Percentiles rank a stretch among this genome's conserved stretches.
These are phyloP conservation scores for Drosophila busckii DNA, from an alignment of 1,140 invertebrate species.

Conservation along the genomic window DNA sequence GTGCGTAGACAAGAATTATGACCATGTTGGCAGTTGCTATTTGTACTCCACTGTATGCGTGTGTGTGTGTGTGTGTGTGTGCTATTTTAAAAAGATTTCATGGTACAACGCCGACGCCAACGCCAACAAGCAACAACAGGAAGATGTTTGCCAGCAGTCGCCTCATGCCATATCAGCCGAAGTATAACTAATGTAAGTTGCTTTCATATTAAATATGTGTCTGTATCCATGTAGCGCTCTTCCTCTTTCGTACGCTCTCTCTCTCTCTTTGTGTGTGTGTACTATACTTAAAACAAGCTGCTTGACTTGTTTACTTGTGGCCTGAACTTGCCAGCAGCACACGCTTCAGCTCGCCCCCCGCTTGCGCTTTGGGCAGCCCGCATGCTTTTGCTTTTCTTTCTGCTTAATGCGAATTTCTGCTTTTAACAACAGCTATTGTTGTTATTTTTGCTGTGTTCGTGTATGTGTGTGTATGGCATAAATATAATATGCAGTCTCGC, in stretches of 20 bases:
- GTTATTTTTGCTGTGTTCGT: constrained; percentile 13
- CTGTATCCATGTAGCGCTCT: neutral
- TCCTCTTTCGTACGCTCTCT: no score
- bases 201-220: constrained; percentile 3
- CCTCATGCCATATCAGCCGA: constrained; percentile 11
- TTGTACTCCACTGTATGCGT: constrained; percentile 22
- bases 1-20: constrained; percentile 71
- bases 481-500: constrained; percentile 73
- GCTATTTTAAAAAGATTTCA: constrained; percentile 69
- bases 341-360: neutral
- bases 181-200: constrained; percentile 42
- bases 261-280: neutral
- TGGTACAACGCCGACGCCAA: constrained; percentile 55
- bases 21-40: constrained; percentile 61
- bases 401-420: constrained; percentile 72
- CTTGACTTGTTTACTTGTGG: constrained; percentile 69
- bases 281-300: constrained; percentile 66
- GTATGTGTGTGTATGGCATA: constrained; percentile 39
- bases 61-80: constrained; percentile 28
- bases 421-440: constrained; percentile 62
- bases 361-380: neutral
- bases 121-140: constrained; percentile 41
- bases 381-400: constrained; percentile 63
- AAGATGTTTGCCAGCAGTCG: constrained; percentile 47
- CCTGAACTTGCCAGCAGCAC: constrained; percentile 49